A percentile compares a stretch with the other conserved stretches of the same genome.
Evolutionary conservation across 2,113 vertebrate species (phyloP).

Genomic region (Paradoxurus hermaphroditus): DNA sequence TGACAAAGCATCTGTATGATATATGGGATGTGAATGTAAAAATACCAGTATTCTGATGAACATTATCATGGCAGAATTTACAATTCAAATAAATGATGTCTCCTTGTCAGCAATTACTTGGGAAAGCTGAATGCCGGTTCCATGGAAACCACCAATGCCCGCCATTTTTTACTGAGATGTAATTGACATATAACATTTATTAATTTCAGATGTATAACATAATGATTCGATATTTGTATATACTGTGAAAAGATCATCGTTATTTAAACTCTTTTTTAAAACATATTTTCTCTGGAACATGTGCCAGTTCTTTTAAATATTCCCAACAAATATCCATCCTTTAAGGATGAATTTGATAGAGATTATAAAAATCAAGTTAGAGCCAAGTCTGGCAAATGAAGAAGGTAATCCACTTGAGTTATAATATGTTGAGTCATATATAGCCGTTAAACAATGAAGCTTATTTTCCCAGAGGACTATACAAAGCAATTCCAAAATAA

Average conservation of each 20-base stretch:
- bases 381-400: background rate
- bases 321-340: background rate
- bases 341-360: background rate
- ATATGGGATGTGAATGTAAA: background rate
- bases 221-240: background rate
- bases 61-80: background rate
- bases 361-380: background rate
- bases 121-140: background rate
- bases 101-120: background rate
- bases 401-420: background rate
- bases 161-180: background rate
- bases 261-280: background rate
- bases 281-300: conserved; percentile 20
- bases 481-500: conserved; percentile 29
- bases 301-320: background rate
- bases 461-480: background rate
- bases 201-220: background rate
- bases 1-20: background rate
- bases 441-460: background rate
- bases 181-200: background rate
- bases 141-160: background rate
- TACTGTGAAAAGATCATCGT: background rate
- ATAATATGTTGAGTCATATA: background rate
- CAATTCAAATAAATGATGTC: background rate
- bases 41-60: background rate